A percentile compares a stretch with the other conserved stretches of the same genome.
These are phyloP conservation scores for Strigamia crassipes DNA, from an alignment of 2,888 invertebrate species.

Conservation along the genomic window DNA sequence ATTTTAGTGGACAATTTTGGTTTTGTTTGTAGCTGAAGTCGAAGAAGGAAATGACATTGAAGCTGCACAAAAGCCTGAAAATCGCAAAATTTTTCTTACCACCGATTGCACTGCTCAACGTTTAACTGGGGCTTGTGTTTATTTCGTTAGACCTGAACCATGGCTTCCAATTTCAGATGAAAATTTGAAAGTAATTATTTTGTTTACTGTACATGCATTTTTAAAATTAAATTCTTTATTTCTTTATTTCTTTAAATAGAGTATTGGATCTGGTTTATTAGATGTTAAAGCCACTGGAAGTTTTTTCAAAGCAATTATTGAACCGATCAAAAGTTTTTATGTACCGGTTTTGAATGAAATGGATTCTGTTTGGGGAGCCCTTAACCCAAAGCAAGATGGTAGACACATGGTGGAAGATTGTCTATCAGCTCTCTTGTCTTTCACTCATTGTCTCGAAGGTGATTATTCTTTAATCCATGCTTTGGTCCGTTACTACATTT, in stretches of 20 bases:
- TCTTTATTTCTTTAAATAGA: conserved; percentile 54
- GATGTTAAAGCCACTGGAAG: conserved; percentile 74
- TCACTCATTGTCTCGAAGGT: conserved; percentile 44
- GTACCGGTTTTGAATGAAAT: conserved; percentile 72
- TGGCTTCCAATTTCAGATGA: conserved; percentile 15
- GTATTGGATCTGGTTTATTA: conserved; percentile 75
- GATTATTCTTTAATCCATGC: not conserved
- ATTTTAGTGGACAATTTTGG: not conserved
- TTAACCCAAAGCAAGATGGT: not conserved
- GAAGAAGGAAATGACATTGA: not conserved
- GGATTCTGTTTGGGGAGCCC: conserved; percentile 25
- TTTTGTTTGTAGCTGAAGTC: not conserved
- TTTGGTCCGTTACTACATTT: not conserved
- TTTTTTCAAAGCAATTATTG: conserved; percentile 82
- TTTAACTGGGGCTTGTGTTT: conserved; percentile 16
- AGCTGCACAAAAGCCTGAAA: not conserved
- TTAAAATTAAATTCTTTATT: not conserved
- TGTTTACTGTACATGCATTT: not conserved
- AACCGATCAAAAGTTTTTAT: conserved; percentile 84
- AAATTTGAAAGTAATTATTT: conserved; percentile 21
- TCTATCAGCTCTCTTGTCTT: conserved; percentile 19
- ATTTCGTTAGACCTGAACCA: conserved; percentile 36
- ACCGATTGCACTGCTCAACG: not conserved
- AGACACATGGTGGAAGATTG: conserved; percentile 36
- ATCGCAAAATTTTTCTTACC: not conserved